Evolutionary conservation across 1,140 invertebrate species (phyloP), one percentile per base, ranked within the genome.

Genomic region (Drosophila sp.): DNA sequence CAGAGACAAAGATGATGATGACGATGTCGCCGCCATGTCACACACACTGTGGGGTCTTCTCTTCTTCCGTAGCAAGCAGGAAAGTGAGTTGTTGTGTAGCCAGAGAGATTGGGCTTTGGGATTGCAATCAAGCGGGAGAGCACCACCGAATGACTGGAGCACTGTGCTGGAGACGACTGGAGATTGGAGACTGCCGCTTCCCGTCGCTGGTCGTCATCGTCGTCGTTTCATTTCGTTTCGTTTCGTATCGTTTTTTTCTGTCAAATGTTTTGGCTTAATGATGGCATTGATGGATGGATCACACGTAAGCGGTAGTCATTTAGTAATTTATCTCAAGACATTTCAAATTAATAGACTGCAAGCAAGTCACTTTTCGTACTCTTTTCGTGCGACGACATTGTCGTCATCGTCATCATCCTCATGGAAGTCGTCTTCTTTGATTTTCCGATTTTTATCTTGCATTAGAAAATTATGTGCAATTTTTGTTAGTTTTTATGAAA

Each of bases 271-370:
- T 73, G 70, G 80, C 84, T 89, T 89, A 89, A 89, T 89, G 84
- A 89, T 89, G 84, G 84, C 84, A 89, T 84, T 89, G 84, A 89
- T 89, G 84, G 84, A 89, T 89, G 84, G 84, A 89, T 89, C 84
- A 89, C 84, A 89, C 84, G 84, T 87, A 87, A 87, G 84, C 84
- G 84, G 69, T 70, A 87, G 84, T 89, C 84, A 80, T 89, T 87
- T 87, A 80, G 84, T 87, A 87, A 87, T 87, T 87, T 87, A 87
- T 87, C 84, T 89, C 73, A 60, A 72, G 70, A 79, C 84, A 78
- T 89, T 87, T 87, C 80, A 89, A 87, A 87, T 87, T 89, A 87
- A 87, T 87, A 87, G 84, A 87, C 75, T 73, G 33, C 44, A 50
- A 38, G 67, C 23, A 33, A 25, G 50, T 11, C n/a, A 61, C 60